Percentiles rank a stretch among this genome's conserved stretches.
Conservation (phyloP, 2,888 invertebrate genomes). For the Agriopis marginaria region DNA sequence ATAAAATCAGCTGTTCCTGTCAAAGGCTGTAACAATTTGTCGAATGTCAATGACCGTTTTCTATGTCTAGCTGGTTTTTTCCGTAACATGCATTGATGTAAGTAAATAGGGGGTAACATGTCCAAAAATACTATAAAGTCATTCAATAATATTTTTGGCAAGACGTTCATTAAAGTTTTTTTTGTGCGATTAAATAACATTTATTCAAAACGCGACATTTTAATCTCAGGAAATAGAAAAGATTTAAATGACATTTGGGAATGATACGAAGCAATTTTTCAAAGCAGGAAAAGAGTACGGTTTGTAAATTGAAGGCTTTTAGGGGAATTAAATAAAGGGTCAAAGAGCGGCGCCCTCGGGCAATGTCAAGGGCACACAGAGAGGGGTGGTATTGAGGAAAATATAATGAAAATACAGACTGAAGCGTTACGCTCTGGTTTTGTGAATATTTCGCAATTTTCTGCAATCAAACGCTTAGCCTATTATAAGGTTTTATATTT, state of each 20-base stretch:
- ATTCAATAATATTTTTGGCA: background rate
- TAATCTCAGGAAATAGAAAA: constrained; percentile 8
- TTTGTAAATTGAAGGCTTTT: constrained; percentile 23
- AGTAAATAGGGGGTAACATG: too few species aligned
- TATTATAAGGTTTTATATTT: background rate
- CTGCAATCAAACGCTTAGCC: background rate
- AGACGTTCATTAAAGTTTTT: background rate
- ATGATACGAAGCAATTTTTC: constrained; percentile 29
- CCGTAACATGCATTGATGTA: too few species aligned
- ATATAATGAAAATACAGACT: background rate
- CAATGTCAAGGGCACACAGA: constrained; percentile 26
- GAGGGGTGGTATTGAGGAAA: background rate
- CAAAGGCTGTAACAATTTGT: too few species aligned
- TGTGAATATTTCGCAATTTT: background rate
- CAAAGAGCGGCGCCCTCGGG: constrained; percentile 17
- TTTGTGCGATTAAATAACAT: background rate
- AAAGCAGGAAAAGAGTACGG: constrained; percentile 17
- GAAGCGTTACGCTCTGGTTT: background rate
- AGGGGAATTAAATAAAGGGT: constrained; percentile 24
- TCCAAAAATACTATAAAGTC: background rate
- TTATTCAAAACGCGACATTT: background rate
- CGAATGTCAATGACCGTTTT: too few species aligned
- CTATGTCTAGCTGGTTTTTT: too few species aligned
- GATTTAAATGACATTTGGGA: constrained; percentile 30
- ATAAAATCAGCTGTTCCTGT: too few species aligned